A percentile compares a stretch with the other conserved stretches of the same genome.
phyloP scores from a whole-genome alignment of 2,113 vertebrate genomes.

The Neodontobutis hainanensis region DNA sequence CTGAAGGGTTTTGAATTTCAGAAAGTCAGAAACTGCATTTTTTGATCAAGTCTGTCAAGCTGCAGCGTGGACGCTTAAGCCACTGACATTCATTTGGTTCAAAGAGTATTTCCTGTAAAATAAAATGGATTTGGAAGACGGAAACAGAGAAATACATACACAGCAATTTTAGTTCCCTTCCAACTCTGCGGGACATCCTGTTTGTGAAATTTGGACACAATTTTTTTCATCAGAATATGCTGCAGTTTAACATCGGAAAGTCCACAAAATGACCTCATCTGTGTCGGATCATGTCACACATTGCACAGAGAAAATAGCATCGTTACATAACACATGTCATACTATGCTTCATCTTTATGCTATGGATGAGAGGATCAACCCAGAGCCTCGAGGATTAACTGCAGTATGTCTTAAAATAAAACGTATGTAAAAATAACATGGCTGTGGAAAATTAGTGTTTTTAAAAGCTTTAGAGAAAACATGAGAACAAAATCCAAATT shows the following conservation, averaged over 20 bases:
- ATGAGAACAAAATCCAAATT: background rate
- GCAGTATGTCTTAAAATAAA: conserved; percentile 22
- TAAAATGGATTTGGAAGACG: conserved; percentile 30
- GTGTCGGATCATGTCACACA: conserved; percentile 22
- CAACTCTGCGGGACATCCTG: conserved; percentile 42
- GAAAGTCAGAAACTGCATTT: conserved; percentile 24
- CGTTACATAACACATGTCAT: conserved; percentile 55
- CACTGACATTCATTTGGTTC: conserved; percentile 25
- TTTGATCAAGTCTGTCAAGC: conserved; percentile 21
- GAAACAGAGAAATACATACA: conserved; percentile 2
- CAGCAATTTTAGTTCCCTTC: conserved; percentile 41
- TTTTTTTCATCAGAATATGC: conserved; percentile 13
- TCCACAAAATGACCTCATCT: conserved; percentile 17
- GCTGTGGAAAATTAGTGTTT: background rate
- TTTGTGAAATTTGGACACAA: background rate
- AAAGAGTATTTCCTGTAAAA: conserved; percentile 18
- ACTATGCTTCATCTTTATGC: conserved; percentile 48
- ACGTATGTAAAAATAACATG: conserved; percentile 6
- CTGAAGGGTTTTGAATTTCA: conserved; percentile 29
- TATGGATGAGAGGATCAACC: conserved; percentile 52
- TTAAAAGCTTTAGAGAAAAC: background rate
- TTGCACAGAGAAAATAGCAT: conserved; percentile 56
- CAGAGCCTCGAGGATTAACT: conserved; percentile 38
- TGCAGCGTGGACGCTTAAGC: background rate
- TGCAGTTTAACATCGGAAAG: background rate